Percentiles rank a stretch among this genome's conserved stretches.
phyloP scores from a whole-genome alignment of 2,113 vertebrate genomes.

The Emydocephalus ijimae region DNA sequence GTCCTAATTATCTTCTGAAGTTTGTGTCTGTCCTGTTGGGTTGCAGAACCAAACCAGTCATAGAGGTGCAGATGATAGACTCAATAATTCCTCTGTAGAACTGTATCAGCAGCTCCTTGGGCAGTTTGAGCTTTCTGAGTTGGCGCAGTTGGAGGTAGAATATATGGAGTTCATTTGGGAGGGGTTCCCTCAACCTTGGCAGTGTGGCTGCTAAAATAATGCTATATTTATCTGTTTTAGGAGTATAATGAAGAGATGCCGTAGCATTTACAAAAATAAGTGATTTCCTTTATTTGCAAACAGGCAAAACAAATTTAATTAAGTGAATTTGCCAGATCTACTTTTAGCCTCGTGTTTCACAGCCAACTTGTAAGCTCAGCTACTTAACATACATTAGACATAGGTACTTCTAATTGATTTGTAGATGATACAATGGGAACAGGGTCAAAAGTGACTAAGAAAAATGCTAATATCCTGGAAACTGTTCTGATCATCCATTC shows the following conservation, averaged over 20 bases:
- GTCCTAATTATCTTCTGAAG: too few species aligned
- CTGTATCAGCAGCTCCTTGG: too few species aligned
- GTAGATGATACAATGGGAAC: not conserved
- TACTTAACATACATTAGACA: not conserved
- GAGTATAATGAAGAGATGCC: not conserved
- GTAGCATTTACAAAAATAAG: not conserved
- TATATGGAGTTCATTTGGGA: not conserved
- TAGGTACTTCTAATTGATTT: conserved; percentile 19
- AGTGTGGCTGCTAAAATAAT: not conserved
- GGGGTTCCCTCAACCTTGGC: not conserved
- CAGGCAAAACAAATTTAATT: conserved; percentile 19
- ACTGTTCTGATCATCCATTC: conserved; percentile 21
- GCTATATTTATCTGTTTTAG: not conserved
- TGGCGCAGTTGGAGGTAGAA: not conserved
- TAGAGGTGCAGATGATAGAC: too few species aligned
- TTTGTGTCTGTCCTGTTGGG: too few species aligned
- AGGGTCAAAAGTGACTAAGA: not conserved
- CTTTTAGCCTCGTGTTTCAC: conserved; percentile 10
- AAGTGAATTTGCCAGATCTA: not conserved
- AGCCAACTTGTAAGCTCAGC: conserved; percentile 14
- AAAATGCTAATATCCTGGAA: not conserved
- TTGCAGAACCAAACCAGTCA: too few species aligned
- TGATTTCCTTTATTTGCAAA: not conserved
- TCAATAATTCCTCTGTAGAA: too few species aligned
- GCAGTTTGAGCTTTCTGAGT: too few species aligned